Base-by-base conservation (phyloP, 2,113 vertebrate genomes). In the Crotalus tigris region DNA sequence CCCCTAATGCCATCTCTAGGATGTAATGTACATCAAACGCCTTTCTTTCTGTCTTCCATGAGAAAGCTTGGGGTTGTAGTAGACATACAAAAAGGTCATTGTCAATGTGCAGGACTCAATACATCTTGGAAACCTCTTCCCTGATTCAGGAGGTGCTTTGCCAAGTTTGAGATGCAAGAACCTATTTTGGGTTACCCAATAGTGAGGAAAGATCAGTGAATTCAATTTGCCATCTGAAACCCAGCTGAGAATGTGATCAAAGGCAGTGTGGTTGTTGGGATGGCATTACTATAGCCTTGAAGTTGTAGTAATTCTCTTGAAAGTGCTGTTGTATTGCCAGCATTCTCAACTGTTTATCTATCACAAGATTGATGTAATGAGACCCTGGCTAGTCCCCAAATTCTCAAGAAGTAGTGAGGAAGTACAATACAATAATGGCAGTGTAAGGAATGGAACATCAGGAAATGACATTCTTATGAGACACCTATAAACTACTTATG, bases 281-380 rank as follows among this genome's bases (percentile, higher is more conserved):
- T 46, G 54, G 49, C 49, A 46, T 88, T 88, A 81, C 33, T 46
- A 4, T 46, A 57, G n/a, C 33, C 33, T 55, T 26, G 29, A 81
- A 89, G 87, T 44, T 88, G 91, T 92, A 89, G 49, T 88, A 46
- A 49, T 91, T 87, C 91, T 89, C 39, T 75, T 5, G 1, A 49
- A 57, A 89, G 44, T 57, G 17, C 53, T 39, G 39, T 59, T 39
- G 58, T 75, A 39, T 15, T 49, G 39, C 54, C 54, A 90, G 54
- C 69, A 26, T 92, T 90, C 69, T 75, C 88, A 90, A 54, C 44
- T 59, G 87, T 92, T 59, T 92, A 29, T 92, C 44, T 92, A 13
- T 11, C 44, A 89, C 24, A 88, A 57, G 11, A 85, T 0, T 85
- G 44, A 29, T 89, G 9, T 53, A 58, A 89, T 46, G 15, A 89